Evolutionary conservation across 2,113 vertebrate species (phyloP).

Genomic region (Chunga burmeisteri): DNA sequence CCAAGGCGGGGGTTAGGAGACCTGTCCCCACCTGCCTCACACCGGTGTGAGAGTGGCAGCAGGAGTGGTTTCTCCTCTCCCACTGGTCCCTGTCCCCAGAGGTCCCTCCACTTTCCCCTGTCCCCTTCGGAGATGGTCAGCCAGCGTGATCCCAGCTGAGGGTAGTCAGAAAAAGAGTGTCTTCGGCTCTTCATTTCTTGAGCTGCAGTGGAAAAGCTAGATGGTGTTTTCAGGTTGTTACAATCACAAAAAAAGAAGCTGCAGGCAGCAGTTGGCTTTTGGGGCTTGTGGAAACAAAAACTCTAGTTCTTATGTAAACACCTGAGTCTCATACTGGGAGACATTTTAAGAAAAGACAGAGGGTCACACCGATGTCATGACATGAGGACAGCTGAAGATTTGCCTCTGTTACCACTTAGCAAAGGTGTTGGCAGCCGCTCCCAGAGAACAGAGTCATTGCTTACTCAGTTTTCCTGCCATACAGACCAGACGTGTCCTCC

Average conservation of each 20-base stretch:
- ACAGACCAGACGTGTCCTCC: background rate
- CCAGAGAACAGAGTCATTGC: background rate
- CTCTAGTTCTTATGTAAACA: background rate
- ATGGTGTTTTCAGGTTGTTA: background rate
- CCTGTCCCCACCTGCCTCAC: background rate
- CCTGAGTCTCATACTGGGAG: background rate
- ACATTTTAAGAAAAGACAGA: background rate
- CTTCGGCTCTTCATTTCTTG: background rate
- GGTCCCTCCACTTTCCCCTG: background rate
- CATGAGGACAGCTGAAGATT: background rate
- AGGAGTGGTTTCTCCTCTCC: background rate
- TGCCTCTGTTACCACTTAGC: background rate
- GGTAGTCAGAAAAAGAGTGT: background rate
- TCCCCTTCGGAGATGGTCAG: background rate
- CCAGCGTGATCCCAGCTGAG: background rate
- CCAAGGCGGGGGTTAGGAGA: background rate
- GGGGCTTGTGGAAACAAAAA: background rate
- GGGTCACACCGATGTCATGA: background rate
- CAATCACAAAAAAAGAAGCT: background rate
- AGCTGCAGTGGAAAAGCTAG: background rate
- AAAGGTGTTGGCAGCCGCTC: background rate
- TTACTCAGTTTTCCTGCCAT: background rate
- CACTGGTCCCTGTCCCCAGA: background rate
- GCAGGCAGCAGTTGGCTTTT: background rate
- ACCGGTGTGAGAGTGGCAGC: background rate